Evolutionary conservation across 1,140 invertebrate genomes (phyloP).

Genomic region (Drosophila melanica): DNA sequence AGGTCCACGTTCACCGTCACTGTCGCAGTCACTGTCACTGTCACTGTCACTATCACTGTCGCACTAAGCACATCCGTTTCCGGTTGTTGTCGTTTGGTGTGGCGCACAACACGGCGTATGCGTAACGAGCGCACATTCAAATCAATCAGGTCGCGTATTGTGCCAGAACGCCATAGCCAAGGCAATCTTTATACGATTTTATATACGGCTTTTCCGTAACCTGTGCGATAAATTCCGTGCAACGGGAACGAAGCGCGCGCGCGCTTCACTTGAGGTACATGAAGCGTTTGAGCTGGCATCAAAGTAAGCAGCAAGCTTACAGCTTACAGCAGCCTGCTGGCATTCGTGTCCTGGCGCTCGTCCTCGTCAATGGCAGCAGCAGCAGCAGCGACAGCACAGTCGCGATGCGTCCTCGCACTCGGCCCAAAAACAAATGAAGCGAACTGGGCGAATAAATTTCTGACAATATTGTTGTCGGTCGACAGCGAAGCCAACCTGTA

Average conservation of each 20-base stretch:
- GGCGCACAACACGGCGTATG: constrained; percentile 66
- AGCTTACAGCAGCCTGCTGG: constrained; percentile 54
- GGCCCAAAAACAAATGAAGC: constrained; percentile 48
- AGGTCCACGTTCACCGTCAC: background rate
- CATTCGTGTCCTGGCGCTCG: constrained; percentile 55
- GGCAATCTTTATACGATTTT: too few species aligned
- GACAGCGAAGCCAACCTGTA: constrained; percentile 43
- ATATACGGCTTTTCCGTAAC: background rate
- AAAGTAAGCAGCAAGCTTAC: constrained; percentile 69
- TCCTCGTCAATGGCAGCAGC: constrained; percentile 27
- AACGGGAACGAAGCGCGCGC: constrained; percentile 51
- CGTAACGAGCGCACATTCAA: constrained; percentile 76
- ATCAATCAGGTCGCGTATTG: constrained; percentile 74
- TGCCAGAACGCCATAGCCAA: constrained; percentile 7
- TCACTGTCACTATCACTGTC: constrained; percentile 32
- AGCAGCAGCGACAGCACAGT: background rate
- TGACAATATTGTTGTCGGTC: constrained; percentile 40
- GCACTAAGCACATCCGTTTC: constrained; percentile 75
- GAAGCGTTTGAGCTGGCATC: constrained; percentile 73
- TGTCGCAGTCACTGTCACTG: constrained; percentile 4
- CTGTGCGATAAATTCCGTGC: constrained; percentile 15
- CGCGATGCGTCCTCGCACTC: constrained; percentile 25
- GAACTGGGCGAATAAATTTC: constrained; percentile 39
- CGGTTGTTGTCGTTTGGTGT: constrained; percentile 65
- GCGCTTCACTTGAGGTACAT: constrained; percentile 73